Conservation (phyloP, 2,888 invertebrate species). For the Amphipoea lucens region DNA sequence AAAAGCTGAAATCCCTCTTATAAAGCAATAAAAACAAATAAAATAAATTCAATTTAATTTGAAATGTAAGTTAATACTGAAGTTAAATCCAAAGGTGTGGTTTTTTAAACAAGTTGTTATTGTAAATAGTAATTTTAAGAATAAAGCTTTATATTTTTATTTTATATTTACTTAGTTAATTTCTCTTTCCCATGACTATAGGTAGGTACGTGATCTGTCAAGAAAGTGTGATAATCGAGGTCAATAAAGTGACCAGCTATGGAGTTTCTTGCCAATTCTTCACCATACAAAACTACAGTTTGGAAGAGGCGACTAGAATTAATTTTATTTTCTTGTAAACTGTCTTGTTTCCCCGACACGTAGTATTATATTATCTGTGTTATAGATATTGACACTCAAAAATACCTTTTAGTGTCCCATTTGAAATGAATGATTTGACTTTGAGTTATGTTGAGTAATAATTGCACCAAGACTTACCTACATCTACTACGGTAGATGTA, state of each 20-base stretch:
- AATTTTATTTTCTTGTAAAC: background rate
- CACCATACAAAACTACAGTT: background rate
- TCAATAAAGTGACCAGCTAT: background rate
- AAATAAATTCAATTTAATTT: background rate
- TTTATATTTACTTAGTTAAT: background rate
- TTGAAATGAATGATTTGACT: background rate
- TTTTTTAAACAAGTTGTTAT: background rate
- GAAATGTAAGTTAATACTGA: background rate
- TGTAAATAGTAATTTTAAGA: conserved; percentile 24
- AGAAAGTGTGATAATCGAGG: background rate
- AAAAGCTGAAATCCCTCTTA: conserved; percentile 18
- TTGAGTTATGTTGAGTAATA: background rate
- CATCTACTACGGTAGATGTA: no score
- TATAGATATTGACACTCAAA: background rate
- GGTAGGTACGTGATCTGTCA: background rate
- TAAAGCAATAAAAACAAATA: background rate
- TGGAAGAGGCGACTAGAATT: background rate
- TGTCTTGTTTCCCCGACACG: no score
- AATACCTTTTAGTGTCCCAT: background rate
- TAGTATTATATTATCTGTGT: no score
- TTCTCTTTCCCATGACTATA: background rate
- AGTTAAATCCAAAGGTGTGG: conserved; percentile 24
- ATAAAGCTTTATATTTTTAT: conserved; percentile 22
- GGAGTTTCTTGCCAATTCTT: background rate
- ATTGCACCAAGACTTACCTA: background rate